Evolutionary conservation across 2,113 vertebrate genomes (phyloP), one percentile per base, ranked within the genome.

Genomic region (Macrotus californicus): DNA sequence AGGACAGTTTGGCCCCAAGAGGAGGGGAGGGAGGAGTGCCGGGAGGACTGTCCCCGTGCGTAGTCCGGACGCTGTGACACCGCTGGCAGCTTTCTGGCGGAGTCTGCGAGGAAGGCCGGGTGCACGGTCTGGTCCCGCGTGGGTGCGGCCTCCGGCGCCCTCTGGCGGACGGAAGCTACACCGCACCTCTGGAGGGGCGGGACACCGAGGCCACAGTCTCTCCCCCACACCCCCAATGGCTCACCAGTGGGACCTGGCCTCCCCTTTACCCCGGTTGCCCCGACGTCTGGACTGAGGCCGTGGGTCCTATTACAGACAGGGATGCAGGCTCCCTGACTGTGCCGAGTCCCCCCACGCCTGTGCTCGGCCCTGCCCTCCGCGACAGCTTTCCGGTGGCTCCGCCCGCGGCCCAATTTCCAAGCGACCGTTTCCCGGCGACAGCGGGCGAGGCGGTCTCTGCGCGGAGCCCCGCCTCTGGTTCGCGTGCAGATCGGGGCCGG

Each of bases 391-490:
- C 22, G 3, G 59, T 85, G 87, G 95, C 96, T 96, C 95, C 96
- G 87, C 96, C 96, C 14, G 97, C 93, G 95, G 94, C 96, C 97
- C 96, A 91, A 96, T 97, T 97, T 97, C 96, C 88, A 93, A 76
- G 91, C 88, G 93, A 94, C 95, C 3, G 95, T 97, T 82, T 97
- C 96, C 93, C 50, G 69, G 96, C 86, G 95, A 97, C 95, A 41
- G 72, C 66, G 85, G 88, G 91, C 64, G 96, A 72, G 89, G 87
- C 94, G 39, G 61, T 50, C 87, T 52, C 91, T n/a, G 56, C 26
- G 83, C 39, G 72, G 83, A 50, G 95, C 95, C 72, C 94, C 96
- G 92, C 96, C 96, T 96, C 87, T 7, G 43, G 43, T 50, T 59
- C 75, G 83, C 12, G 94, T 92, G 92, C 70, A 13, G 89, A 64